Evolutionary conservation across 2,888 invertebrate genomes (phyloP).

Genomic region (Mechanitis mazaeus): DNA sequence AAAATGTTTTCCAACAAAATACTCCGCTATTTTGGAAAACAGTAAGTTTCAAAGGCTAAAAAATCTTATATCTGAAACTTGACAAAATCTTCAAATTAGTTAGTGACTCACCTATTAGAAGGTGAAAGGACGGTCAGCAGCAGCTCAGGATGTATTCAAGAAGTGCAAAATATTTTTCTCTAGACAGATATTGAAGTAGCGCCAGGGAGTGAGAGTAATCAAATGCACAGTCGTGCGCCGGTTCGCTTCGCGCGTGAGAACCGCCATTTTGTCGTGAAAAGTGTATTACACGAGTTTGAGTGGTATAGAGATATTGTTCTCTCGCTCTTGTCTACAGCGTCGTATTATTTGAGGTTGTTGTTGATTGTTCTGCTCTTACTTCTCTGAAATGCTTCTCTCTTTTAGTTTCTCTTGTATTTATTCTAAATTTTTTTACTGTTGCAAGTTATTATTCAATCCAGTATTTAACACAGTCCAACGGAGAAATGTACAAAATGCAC

Average conservation of each 20-base stretch:
- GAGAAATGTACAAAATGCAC: no score
- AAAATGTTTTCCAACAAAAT: no score
- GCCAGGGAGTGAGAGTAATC: conserved; percentile 40
- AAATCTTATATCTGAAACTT: not conserved
- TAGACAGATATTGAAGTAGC: conserved; percentile 39
- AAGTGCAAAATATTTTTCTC: conserved; percentile 29
- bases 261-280: conserved; percentile 61
- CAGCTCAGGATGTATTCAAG: conserved; percentile 12
- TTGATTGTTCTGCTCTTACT: conserved; percentile 11
- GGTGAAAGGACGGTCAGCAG: not conserved
- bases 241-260: conserved; percentile 32
- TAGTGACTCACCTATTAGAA: not conserved
- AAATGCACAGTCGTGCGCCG: conserved; percentile 39
- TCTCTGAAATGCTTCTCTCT: conserved; percentile 6
- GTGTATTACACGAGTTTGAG: conserved; percentile 46
- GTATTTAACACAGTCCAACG: no score
- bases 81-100: not conserved
- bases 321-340: conserved; percentile 18
- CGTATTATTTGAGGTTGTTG: conserved; percentile 9
- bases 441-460: no score
- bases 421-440: not conserved
- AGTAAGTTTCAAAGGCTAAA: no score
- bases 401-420: not conserved
- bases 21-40: no score
- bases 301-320: conserved; percentile 31